phyloP scores from a whole-genome alignment of 2,797 vertebrate genomes.

The Fistularia tabacaria region DNA sequence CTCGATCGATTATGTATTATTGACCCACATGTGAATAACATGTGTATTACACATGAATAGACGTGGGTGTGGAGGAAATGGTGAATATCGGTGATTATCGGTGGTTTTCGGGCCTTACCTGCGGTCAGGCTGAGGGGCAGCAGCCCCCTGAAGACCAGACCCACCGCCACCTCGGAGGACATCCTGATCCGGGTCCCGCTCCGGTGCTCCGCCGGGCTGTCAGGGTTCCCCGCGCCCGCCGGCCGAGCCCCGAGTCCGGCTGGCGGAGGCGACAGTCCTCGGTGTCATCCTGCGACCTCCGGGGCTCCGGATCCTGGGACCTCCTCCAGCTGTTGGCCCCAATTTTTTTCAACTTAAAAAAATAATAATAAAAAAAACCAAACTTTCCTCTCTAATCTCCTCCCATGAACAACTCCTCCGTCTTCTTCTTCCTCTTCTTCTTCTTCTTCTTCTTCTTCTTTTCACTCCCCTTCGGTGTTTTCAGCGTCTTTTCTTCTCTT shows the following conservation, averaged over 20 bases:
- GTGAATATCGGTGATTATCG: too few species aligned
- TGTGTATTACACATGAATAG: too few species aligned
- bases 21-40: too few species aligned
- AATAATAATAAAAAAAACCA: background rate
- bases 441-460: background rate
- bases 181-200: constrained; percentile 13
- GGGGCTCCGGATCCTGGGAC: background rate
- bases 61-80: too few species aligned
- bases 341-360: background rate
- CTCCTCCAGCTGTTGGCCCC: background rate
- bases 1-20: too few species aligned
- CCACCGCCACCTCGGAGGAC: constrained; percentile 31
- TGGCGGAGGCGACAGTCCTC: constrained; percentile 3
- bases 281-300: constrained; percentile 21
- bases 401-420: background rate
- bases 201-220: constrained; percentile 9
- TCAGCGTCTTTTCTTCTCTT: background rate
- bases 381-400: background rate
- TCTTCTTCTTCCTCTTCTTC: background rate
- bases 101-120: constrained; percentile 23
- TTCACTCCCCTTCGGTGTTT: too few species aligned
- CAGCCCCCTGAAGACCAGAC: constrained; percentile 54
- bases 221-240: constrained; percentile 8
- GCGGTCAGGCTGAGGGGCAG: constrained; percentile 69
- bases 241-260: constrained; percentile 6